Evolutionary conservation across 2,113 vertebrate species (phyloP), one percentile per base, ranked within the genome.

Genomic region (Ageneiosus marmoratus): DNA sequence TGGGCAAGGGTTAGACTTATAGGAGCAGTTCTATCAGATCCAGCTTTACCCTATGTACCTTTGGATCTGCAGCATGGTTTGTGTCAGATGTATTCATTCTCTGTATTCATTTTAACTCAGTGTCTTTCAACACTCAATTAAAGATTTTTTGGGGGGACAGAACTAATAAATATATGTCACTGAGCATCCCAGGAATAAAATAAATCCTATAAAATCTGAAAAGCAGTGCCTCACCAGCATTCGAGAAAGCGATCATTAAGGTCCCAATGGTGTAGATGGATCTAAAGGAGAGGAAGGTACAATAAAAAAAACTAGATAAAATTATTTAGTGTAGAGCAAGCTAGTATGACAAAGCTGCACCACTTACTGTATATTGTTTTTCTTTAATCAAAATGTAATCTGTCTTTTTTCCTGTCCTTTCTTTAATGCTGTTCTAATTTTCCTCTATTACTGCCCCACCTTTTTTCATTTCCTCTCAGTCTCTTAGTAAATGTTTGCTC

Each of bases 191-290:
- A 16, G 48, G 1, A 56, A 6, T 5, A 65, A 5, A 74, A 32
- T n/a, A 24, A 84, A 5, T 32, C 29, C 3, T 22, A 53, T n/a
- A 65, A n/a, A 60, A 29, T 63, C 13, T 73, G 15, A 41, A 60
- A 16, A 62, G 27, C 44, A 46, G 41, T 48, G 27, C 8, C 91
- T 91, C 83, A 95, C 95, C 93, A 91, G 92, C 89, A 0, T 88
- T 91, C 72, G 90, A 94, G 86, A 95, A 94, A 77, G 93, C 94
- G 0, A 96, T 86, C 9, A 89, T 89, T 60, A 96, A 86, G 1
- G 91, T 94, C 41, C 93, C 95, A 0, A 80, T 41, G 0, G 95
- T 88, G 82, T 95, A 95, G 63, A 94, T 76, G 27, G 84, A 89
- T 90, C 95, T 96, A 90, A 0, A 48, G 16, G 37, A 60, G 20